Conservation (phyloP, 1,140 invertebrate species). For the Maconellicoccus hirsutus region DNA sequence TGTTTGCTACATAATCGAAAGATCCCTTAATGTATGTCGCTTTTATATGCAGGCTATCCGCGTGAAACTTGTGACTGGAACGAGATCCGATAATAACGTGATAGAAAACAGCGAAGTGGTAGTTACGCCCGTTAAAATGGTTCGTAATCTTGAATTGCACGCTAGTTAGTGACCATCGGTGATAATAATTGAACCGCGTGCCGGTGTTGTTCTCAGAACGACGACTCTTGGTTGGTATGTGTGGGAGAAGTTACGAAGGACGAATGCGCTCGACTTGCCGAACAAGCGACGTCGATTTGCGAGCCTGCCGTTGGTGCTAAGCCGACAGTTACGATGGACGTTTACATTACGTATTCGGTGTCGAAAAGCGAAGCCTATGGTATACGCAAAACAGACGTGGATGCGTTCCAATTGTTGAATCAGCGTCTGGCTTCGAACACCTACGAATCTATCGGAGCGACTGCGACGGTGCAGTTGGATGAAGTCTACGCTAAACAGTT, state of each 20-base stretch:
- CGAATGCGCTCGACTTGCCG: too few species aligned
- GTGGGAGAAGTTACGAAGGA: neutral
- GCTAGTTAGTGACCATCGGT: too few species aligned
- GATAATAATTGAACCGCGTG: too few species aligned
- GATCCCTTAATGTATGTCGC: neutral
- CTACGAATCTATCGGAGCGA: too few species aligned
- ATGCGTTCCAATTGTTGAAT: too few species aligned
- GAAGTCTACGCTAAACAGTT: neutral
- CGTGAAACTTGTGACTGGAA: neutral
- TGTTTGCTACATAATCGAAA: neutral
- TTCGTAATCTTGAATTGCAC: too few species aligned
- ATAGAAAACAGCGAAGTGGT: neutral
- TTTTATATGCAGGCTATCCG: neutral
- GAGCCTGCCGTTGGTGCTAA: neutral
- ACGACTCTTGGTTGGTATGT: neutral
- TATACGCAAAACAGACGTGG: neutral
- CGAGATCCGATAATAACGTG: neutral
- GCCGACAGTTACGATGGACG: neutral
- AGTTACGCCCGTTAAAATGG: neutral
- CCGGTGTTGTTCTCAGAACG: neutral
- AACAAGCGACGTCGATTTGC: neutral
- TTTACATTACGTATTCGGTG: neutral
- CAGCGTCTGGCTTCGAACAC: too few species aligned
- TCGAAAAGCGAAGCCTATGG: neutral
- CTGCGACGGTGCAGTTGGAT: neutral